Conservation (phyloP, 1,140 invertebrate species). For the Drosophila tropicalis region DNA sequence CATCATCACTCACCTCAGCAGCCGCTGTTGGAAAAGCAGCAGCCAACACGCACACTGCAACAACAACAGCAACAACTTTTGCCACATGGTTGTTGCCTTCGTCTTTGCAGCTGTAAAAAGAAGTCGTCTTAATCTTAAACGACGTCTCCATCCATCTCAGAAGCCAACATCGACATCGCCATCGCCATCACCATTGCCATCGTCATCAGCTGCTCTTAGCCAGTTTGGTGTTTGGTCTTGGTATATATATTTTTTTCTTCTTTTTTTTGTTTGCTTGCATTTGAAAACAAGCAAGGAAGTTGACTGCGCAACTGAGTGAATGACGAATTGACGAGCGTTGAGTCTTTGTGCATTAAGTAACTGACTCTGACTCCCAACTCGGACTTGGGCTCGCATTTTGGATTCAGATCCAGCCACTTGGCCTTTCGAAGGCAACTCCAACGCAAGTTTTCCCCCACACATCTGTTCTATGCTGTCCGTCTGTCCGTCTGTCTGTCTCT, state of each 20-base stretch:
- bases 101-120: slow-evolving; percentile 70
- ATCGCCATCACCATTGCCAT: slow-evolving; percentile 48
- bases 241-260: slow-evolving; percentile 24
- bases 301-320: slow-evolving; percentile 62
- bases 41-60: slow-evolving; percentile 42
- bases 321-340: slow-evolving; percentile 55
- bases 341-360: slow-evolving; percentile 31
- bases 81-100: slow-evolving; percentile 41
- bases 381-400: too few relatives aligned
- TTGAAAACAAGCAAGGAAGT: slow-evolving; percentile 53
- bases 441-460: slow-evolving; percentile 29
- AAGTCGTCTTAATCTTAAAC: slow-evolving; percentile 82
- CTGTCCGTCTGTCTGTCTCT: too few relatives aligned
- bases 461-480: too few relatives aligned
- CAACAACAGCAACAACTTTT: slow-evolving; percentile 33
- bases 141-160: slow-evolving; percentile 78
- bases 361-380: slow-evolving; percentile 10
- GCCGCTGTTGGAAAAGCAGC: slow-evolving; percentile 42
- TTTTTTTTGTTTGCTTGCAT: slow-evolving; percentile 59
- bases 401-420: slow-evolving; percentile 34
- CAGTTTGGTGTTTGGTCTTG: slow-evolving; percentile 41
- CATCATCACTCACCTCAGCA: slow-evolving; percentile 78
- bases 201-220: slow-evolving; percentile 64
- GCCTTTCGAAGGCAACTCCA: slow-evolving; percentile 56
- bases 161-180: slow-evolving; percentile 44